phyloP scores from a whole-genome alignment of 2,113 vertebrate species.

The Anoplopoma fimbria region DNA sequence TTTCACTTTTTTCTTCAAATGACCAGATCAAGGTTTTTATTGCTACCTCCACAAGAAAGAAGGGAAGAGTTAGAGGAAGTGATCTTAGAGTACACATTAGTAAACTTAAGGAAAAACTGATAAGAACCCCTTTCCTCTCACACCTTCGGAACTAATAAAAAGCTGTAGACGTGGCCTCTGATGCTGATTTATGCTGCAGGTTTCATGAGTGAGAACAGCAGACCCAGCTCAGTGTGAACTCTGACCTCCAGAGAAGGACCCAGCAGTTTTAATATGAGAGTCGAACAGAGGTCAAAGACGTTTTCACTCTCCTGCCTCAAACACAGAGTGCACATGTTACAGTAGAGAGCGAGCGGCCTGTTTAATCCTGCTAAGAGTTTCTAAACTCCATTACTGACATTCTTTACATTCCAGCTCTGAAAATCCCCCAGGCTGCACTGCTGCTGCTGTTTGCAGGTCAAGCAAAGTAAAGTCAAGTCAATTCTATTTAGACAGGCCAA shows the following conservation, averaged over 20 bases:
- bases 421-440: slow-evolving; percentile 44
- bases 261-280: background rate
- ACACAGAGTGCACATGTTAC: background rate
- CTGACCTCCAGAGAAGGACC: slow-evolving; percentile 1
- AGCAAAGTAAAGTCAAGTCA: background rate
- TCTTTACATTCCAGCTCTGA: slow-evolving; percentile 66
- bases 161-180: no score
- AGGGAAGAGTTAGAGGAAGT: no score
- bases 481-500: background rate
- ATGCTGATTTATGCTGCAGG: background rate
- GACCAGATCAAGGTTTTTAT: no score
- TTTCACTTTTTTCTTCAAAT: no score
- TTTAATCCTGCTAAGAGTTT: slow-evolving; percentile 38
- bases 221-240: background rate
- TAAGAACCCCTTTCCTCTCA: no score
- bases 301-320: background rate
- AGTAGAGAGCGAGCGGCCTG: slow-evolving; percentile 17
- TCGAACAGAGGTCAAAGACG: background rate
- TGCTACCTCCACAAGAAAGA: no score
- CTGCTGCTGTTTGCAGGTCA: background rate
- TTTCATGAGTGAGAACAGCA: slow-evolving; percentile 11
- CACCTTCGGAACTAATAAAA: no score
- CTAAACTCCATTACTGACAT: slow-evolving; percentile 61
- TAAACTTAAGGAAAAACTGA: no score
- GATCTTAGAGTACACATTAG: no score